Percentiles rank a stretch among this genome's conserved stretches.
Evolutionary conservation across 1,140 invertebrate species (phyloP).

Genomic region (Belonocnema kinseyi): DNA sequence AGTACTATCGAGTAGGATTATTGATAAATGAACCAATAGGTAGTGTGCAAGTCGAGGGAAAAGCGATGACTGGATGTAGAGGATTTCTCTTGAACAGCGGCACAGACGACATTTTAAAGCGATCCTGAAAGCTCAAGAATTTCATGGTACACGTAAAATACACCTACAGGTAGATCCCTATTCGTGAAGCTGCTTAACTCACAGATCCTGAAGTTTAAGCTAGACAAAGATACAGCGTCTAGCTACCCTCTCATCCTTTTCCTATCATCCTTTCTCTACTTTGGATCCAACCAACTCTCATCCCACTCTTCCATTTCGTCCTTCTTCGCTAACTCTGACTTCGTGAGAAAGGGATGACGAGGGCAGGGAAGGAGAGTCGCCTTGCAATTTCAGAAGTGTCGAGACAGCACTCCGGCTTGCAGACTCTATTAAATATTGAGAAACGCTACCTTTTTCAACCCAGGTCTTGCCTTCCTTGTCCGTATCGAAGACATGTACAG

Average conservation of each 20-base stretch:
- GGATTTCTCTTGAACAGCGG: slow-evolving; percentile 6
- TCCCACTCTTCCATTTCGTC: slow-evolving; percentile 41
- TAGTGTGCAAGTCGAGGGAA: background rate
- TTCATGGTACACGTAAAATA: slow-evolving; percentile 41
- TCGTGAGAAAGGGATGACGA: slow-evolving; percentile 38
- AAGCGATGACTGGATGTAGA: background rate
- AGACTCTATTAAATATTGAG: slow-evolving; percentile 76
- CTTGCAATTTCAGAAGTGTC: slow-evolving; percentile 74
- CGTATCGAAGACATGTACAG: slow-evolving; percentile 47
- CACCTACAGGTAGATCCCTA: slow-evolving; percentile 26
- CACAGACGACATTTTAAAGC: slow-evolving; percentile 9
- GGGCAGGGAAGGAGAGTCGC: slow-evolving; percentile 45
- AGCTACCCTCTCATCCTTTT: slow-evolving; percentile 41
- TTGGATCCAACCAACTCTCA: slow-evolving; percentile 53
- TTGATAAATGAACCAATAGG: slow-evolving; percentile 4
- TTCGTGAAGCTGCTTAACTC: slow-evolving; percentile 54
- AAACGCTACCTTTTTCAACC: slow-evolving; percentile 61
- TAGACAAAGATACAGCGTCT: slow-evolving; percentile 48
- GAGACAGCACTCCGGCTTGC: slow-evolving; percentile 70
- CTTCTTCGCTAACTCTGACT: slow-evolving; percentile 42
- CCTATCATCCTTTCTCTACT: slow-evolving; percentile 46
- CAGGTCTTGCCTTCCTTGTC: slow-evolving; percentile 35
- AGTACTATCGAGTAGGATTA: slow-evolving; percentile 18
- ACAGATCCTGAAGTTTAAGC: slow-evolving; percentile 37
- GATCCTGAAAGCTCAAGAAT: slow-evolving; percentile 35